These are phyloP conservation scores for Cryptoprocta ferox DNA, from an alignment of 2,797 vertebrate species.

Conservation along the genomic window DNA sequence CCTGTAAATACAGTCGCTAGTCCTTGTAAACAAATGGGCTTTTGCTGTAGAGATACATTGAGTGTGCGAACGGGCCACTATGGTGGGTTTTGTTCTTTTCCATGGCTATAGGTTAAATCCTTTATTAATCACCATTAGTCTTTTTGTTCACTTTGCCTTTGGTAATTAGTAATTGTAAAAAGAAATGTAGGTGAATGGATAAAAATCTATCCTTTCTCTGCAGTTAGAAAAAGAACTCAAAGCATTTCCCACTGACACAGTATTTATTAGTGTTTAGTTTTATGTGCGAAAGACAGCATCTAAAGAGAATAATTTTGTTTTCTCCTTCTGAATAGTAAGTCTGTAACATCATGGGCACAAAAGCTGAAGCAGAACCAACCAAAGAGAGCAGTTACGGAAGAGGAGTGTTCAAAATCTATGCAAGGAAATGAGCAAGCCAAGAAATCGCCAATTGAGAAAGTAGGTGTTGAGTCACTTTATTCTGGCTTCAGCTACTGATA, in stretches of 20 bases:
- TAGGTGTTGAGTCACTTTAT: conserved; percentile 77
- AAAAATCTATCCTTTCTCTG: not conserved
- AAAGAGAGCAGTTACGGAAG: conserved; percentile 85
- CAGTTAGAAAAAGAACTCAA: not conserved
- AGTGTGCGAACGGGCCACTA: not conserved
- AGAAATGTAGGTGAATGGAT: not conserved
- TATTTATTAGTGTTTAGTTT: not conserved
- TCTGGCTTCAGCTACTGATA: not conserved
- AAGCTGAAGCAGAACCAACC: conserved; percentile 91
- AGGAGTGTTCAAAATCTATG: conserved; percentile 46
- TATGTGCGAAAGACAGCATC: not conserved
- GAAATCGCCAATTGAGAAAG: conserved; percentile 77
- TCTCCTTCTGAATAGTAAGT: conserved; percentile 84
- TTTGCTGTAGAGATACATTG: not conserved
- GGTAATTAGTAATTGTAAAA: not conserved
- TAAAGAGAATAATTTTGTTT: conserved; percentile 29
- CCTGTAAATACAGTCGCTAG: not conserved
- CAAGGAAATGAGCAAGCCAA: conserved; percentile 76
- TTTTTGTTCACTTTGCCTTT: not conserved
- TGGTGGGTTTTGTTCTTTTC: not conserved
- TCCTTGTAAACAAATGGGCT: not conserved
- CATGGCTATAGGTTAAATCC: not conserved
- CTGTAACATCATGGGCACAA: conserved; percentile 96
- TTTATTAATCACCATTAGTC: not conserved
- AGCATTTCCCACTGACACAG: not conserved